A percentile compares a stretch with the other conserved stretches of the same genome.
These are phyloP conservation scores for Bryconaethiops microstoma DNA, from an alignment of 2,797 vertebrate genomes.

Conservation along the genomic window DNA sequence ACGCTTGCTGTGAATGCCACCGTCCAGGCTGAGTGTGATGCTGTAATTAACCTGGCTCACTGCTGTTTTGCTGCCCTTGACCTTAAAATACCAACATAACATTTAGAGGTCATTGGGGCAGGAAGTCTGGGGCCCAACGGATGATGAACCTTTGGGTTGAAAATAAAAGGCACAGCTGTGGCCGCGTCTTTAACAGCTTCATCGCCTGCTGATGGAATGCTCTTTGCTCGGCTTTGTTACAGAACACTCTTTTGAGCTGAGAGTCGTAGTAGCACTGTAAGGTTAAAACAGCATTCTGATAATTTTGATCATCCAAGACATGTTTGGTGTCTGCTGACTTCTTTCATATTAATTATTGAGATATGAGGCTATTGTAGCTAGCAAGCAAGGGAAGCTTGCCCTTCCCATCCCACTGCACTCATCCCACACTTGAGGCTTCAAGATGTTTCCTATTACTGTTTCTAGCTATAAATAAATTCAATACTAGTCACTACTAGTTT, in stretches of 20 bases:
- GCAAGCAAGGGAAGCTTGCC: no score
- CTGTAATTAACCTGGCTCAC: constrained; percentile 72
- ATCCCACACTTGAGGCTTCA: no score
- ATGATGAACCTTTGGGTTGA: constrained; percentile 27
- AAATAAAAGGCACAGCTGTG: constrained; percentile 45
- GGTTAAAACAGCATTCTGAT: no score
- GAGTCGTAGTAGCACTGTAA: no score
- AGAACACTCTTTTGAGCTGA: background rate
- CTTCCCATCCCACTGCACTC: no score
- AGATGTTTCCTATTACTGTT: no score
- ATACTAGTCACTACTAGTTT: no score
- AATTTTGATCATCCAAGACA: background rate
- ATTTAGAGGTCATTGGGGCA: constrained; percentile 61
- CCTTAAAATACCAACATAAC: constrained; percentile 70
- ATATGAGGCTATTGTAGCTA: no score
- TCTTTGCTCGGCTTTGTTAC: background rate
- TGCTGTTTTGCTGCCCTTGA: constrained; percentile 61
- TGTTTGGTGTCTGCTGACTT: background rate
- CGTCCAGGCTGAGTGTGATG: constrained; percentile 15
- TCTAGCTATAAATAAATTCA: no score
- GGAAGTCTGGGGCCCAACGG: constrained; percentile 33
- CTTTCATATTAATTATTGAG: no score
- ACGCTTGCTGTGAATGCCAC: constrained; percentile 29
- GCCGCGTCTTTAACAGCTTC: constrained; percentile 17
- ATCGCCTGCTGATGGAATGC: constrained; percentile 17